Conservation (phyloP, 2,113 vertebrate species). For the Grammomys dolichurus region DNA sequence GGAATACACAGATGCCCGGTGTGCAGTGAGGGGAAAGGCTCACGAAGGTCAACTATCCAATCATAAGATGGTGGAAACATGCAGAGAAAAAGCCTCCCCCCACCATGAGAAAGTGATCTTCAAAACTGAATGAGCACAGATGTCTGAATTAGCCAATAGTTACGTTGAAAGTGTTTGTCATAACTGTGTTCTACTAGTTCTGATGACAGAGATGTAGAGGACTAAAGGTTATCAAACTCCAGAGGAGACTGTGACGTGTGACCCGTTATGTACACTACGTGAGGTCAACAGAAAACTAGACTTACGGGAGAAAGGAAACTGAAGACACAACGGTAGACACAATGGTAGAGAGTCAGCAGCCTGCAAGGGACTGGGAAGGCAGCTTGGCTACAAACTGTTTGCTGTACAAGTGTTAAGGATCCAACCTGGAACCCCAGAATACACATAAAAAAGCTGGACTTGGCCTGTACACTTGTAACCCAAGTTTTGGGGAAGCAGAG, state of each 20-base stretch:
- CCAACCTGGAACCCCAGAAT: neutral
- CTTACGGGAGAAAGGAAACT: neutral
- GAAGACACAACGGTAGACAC: neutral
- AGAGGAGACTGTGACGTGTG: neutral
- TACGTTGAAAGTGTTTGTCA: neutral
- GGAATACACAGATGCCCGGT: fast-evolving
- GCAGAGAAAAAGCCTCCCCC: neutral
- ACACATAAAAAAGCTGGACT: neutral
- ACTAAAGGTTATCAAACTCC: neutral
- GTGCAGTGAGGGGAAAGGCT: neutral
- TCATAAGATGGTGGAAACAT: neutral
- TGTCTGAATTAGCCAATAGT: neutral
- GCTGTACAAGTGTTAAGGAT: neutral
- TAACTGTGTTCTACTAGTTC: neutral
- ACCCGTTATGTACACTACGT: neutral
- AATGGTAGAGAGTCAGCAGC: no score
- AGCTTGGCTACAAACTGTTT: neutral
- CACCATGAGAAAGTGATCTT: neutral
- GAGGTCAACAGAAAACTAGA: neutral
- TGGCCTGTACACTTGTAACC: neutral
- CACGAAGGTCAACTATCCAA: neutral
- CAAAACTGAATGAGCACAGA: neutral
- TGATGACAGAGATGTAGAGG: neutral
- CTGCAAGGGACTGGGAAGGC: neutral
- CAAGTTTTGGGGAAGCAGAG: neutral